Evolutionary conservation across 2,888 invertebrate species (phyloP).

Genomic region (Harpalus rubripes): DNA sequence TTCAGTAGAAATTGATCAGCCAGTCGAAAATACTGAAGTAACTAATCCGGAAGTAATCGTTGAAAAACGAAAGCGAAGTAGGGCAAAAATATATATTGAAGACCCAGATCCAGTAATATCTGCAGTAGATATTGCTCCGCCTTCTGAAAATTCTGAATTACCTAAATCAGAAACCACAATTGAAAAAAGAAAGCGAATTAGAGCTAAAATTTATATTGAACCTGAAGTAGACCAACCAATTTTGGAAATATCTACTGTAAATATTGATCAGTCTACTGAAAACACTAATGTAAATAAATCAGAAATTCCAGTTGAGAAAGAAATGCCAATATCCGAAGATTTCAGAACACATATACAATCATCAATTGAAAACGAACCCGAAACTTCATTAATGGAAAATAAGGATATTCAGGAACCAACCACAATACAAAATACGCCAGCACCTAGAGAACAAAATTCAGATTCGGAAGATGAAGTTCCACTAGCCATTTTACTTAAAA

Average conservation of each 20-base stretch:
- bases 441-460: conserved; percentile 12
- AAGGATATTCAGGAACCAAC: conserved; percentile 38
- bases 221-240: neutral
- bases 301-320: neutral
- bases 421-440: neutral
- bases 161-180: too few relatives aligned
- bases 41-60: too few relatives aligned
- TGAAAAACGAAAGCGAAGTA: too few relatives aligned
- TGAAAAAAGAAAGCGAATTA: neutral
- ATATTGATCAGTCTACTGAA: neutral
- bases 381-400: conserved; percentile 50
- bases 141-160: too few relatives aligned
- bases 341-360: neutral
- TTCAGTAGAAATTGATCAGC: too few relatives aligned
- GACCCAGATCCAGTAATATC: too few relatives aligned
- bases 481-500: conserved; percentile 49
- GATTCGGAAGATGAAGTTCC: conserved; percentile 66
- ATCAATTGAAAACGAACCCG: conserved; percentile 55
- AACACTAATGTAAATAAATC: neutral
- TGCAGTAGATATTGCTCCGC: too few relatives aligned
- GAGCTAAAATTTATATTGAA: conserved; percentile 11
- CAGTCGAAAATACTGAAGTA: too few relatives aligned
- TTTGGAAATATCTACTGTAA: neutral
- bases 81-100: too few relatives aligned
- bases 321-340: neutral